Percentiles rank a stretch among this genome's conserved stretches.
These are phyloP conservation scores for Camponotus pennsylvanicus DNA, from an alignment of 1,140 invertebrate genomes.

Conservation along the genomic window DNA sequence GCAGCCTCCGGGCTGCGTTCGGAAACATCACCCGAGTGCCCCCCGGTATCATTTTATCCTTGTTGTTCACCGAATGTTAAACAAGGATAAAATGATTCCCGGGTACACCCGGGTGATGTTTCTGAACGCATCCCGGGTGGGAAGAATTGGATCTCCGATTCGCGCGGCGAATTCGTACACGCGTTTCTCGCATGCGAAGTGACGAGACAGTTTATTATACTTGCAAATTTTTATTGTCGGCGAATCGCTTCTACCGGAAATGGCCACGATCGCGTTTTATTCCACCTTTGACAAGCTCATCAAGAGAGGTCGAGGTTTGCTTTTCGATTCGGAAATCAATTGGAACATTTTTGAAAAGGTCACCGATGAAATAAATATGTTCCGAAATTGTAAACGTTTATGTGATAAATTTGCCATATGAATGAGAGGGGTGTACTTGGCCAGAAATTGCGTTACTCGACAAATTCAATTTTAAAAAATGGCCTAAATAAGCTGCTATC, in stretches of 20 bases:
- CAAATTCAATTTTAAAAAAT: not conserved
- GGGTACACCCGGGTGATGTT: too few species aligned
- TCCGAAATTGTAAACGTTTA: too few species aligned
- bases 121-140: not conserved
- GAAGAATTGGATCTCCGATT: not conserved
- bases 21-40: too few species aligned
- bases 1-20: not conserved
- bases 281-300: not conserved
- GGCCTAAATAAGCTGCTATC: not conserved
- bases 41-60: too few species aligned
- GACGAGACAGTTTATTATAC: not conserved
- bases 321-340: not conserved
- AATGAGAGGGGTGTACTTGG: not conserved
- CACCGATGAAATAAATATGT: not conserved
- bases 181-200: not conserved
- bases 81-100: too few species aligned
- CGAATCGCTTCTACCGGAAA: not conserved
- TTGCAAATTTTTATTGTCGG: not conserved
- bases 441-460: not conserved
- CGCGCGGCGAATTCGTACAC: constrained; percentile 9
- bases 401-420: not conserved
- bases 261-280: too few species aligned
- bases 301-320: not conserved
- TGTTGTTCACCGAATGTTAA: too few species aligned
- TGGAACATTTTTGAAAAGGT: not conserved